Conservation (phyloP, 2,888 invertebrate genomes). For the Himalopsyche anomala region DNA sequence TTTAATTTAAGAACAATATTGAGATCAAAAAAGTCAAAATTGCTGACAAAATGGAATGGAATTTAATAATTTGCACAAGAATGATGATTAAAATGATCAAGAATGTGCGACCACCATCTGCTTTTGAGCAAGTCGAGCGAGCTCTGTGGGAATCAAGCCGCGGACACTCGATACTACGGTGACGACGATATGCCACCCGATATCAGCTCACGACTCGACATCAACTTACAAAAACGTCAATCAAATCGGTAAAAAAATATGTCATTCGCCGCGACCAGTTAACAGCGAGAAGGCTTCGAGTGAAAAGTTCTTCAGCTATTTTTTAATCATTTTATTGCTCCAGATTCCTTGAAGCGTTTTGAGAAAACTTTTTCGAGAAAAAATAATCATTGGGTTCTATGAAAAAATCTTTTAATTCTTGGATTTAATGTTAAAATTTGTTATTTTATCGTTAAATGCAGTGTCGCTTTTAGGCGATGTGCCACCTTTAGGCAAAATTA, state of each 20-base stretch:
- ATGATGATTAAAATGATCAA: constrained; percentile 19
- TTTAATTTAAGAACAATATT: background rate
- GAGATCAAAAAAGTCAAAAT: background rate
- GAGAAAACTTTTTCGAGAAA: background rate
- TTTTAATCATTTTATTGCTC: constrained; percentile 4
- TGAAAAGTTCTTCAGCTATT: background rate
- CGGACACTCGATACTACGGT: constrained; percentile 2
- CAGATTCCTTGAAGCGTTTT: background rate
- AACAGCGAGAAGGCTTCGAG: constrained; percentile 21
- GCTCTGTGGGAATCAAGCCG: constrained; percentile 16
- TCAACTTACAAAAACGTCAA: constrained; percentile 46
- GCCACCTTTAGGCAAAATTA: too few relatives aligned
- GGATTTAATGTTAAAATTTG: too few relatives aligned
- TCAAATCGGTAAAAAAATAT: constrained; percentile 47
- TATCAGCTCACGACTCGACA: constrained; percentile 4
- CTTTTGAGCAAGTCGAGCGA: constrained; percentile 25
- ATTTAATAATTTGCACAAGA: constrained; percentile 34
- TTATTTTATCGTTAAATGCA: too few relatives aligned
- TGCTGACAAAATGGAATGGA: background rate
- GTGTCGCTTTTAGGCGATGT: too few relatives aligned
- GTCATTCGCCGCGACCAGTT: constrained; percentile 26
- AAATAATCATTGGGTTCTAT: too few relatives aligned
- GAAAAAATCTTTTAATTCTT: too few relatives aligned
- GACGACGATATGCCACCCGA: constrained; percentile 31
- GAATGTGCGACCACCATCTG: constrained; percentile 11